Evolutionary conservation across 2,113 vertebrate genomes (phyloP).

Genomic region (Puma concolor): DNA sequence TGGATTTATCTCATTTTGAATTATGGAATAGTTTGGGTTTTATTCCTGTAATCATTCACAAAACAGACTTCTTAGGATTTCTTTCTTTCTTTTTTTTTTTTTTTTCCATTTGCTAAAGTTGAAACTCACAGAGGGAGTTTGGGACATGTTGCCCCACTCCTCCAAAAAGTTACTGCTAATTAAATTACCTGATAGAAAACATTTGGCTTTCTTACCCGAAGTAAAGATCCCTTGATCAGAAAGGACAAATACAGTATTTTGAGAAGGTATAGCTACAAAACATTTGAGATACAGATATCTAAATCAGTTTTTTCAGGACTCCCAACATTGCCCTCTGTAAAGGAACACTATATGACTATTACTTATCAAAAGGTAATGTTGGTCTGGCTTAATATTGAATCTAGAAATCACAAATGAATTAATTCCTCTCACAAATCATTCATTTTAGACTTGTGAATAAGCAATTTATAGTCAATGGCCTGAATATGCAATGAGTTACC

Average conservation of each 20-base stretch:
- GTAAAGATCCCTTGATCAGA: conserved; percentile 6
- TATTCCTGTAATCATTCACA: conserved; percentile 55
- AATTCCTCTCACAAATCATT: conserved; percentile 77
- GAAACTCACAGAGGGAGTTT: conserved; percentile 81
- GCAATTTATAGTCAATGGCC: conserved; percentile 72
- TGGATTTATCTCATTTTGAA: conserved; percentile 69
- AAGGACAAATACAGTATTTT: not conserved
- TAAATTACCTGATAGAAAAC: conserved; percentile 26
- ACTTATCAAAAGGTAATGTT: conserved; percentile 52
- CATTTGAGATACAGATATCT: conserved; percentile 61
- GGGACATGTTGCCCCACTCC: conserved; percentile 60
- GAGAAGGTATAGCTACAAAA: conserved; percentile 61
- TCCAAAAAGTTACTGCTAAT: conserved; percentile 66
- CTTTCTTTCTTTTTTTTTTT: conserved; percentile 68
- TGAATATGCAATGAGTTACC: conserved; percentile 68
- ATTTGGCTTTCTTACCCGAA: conserved; percentile 37
- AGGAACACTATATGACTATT: conserved; percentile 45
- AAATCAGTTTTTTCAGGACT: conserved; percentile 40
- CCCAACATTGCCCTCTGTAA: not conserved
- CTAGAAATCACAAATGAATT: conserved; percentile 68
- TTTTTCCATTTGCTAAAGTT: conserved; percentile 91
- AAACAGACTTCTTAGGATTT: conserved; percentile 48
- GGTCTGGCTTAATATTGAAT: conserved; percentile 62
- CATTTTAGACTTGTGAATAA: conserved; percentile 75
- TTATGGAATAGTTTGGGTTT: conserved; percentile 69